A percentile compares a stretch with the other conserved stretches of the same genome.
These are phyloP conservation scores for Saguinus imperator DNA, from an alignment of 2,113 vertebrate species.

Conservation along the genomic window DNA sequence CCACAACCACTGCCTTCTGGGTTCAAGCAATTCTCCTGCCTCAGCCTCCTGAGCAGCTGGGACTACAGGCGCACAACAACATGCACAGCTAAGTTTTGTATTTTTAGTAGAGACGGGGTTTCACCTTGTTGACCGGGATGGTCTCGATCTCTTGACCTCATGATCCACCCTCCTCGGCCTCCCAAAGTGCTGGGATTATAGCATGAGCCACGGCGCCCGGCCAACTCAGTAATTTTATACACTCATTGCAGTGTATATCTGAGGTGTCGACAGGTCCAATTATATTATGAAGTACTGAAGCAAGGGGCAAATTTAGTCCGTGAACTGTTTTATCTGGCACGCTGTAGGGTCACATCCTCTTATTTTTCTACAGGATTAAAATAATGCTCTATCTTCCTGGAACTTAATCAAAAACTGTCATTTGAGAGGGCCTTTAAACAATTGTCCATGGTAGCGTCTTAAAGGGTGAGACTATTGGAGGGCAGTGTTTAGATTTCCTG, in stretches of 20 bases:
- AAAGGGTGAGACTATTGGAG: background rate
- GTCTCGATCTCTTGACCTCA: too few relatives aligned
- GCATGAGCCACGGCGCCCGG: too few relatives aligned
- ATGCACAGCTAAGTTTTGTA: too few relatives aligned
- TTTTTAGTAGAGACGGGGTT: too few relatives aligned
- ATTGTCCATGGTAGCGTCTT: background rate
- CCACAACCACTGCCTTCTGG: too few relatives aligned
- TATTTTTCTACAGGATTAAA: constrained; percentile 34
- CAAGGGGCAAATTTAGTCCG: background rate
- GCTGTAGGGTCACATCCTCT: background rate
- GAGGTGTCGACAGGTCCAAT: background rate
- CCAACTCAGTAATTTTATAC: background rate
- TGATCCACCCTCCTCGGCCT: too few relatives aligned
- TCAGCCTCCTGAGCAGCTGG: too few relatives aligned
- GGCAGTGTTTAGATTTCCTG: background rate
- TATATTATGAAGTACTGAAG: background rate
- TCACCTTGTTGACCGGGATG: too few relatives aligned
- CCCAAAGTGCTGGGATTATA: too few relatives aligned
- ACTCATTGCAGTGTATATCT: background rate
- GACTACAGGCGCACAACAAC: too few relatives aligned
- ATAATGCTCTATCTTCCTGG: background rate
- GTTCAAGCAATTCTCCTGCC: too few relatives aligned
- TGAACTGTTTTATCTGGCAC: constrained; percentile 3
- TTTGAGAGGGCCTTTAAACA: constrained; percentile 8
- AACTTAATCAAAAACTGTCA: constrained; percentile 3